A percentile compares a stretch with the other conserved stretches of the same genome.
Evolutionary conservation across 2,888 invertebrate genomes (phyloP).

Genomic region (Watsonalla cultraria): DNA sequence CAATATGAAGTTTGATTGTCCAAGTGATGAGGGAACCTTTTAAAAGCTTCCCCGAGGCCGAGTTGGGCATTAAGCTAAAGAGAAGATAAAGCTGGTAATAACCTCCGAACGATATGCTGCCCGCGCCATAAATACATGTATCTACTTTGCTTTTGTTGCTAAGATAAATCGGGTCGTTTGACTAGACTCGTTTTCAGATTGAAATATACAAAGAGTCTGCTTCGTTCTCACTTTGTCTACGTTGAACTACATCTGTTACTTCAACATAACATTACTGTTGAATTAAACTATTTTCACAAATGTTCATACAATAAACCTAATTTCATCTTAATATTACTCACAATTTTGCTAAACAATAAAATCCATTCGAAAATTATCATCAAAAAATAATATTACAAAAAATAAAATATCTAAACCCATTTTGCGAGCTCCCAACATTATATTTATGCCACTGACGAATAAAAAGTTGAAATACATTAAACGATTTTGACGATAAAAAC

Average conservation of each 20-base stretch:
- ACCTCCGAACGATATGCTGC: constrained; percentile 55
- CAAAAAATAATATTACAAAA: too few species aligned
- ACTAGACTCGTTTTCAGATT: constrained; percentile 53
- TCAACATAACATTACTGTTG: constrained; percentile 3
- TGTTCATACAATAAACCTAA: too few species aligned
- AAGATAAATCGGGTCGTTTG: constrained; percentile 62
- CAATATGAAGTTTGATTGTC: constrained; percentile 48
- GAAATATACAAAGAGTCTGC: constrained; percentile 42
- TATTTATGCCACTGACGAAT: background rate
- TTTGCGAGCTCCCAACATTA: too few species aligned
- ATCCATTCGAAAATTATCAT: too few species aligned
- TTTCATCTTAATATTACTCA: too few species aligned
- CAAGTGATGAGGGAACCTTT: constrained; percentile 58
- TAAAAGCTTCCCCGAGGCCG: constrained; percentile 65
- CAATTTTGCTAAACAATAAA: too few species aligned
- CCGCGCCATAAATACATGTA: constrained; percentile 62
- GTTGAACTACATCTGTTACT: constrained; percentile 23
- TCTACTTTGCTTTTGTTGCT: constrained; percentile 66
- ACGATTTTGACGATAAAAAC: constrained; percentile 1
- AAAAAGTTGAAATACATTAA: background rate
- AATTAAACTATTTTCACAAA: too few species aligned
- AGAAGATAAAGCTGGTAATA: constrained; percentile 61
- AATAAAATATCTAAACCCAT: too few species aligned
- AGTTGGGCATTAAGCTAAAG: constrained; percentile 57
- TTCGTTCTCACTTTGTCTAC: constrained; percentile 46